Base-by-base conservation (phyloP, 2,797 vertebrate species). In the Lepilemur septentrionalis region DNA sequence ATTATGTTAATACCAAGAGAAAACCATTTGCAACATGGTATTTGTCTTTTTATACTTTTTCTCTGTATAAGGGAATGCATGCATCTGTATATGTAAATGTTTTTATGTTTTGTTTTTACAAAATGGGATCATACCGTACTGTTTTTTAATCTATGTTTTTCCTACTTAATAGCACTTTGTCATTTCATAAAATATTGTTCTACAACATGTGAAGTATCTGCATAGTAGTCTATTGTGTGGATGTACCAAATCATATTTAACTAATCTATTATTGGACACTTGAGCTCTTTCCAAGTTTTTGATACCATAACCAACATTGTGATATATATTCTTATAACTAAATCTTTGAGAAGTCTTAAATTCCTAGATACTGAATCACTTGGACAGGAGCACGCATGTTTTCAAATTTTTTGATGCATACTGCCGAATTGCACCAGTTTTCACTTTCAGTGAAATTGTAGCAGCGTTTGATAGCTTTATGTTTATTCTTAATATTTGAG, bases 401-500 rank as follows among this genome's bases (percentile, higher is more conserved):
- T 87, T 67, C 30, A 81, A 63, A 14, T 38, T 43, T 76, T 87
- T 92, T 55, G 22, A 55, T 89, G 46, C 10, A 43, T 57, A 38
- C 20, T 92, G 38, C 28, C 18, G 73, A 52, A 72, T 79, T 81
- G 7, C 1, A 83, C 79, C 73, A 65, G 2, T 79, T 85, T 85
- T 84, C n/a, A 80, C 63, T 4, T 78, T 93, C 17, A 83, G 22
- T 48, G 48, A 48, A 48, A 48, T 48, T 48, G 13, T 81, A 30
- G 84, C 10, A 72, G 41, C 38, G 14, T 55, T 22, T 48, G 41
- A 86, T n/a, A 87, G 22, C 30, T 91, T 86, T 57, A 50, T 63
- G 14, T 91, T 97, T 80, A 61, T 88, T 84, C n/a, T 96, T 87
- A 46, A 25, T 75, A 48, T 73, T 95, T 55, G 41, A 94, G 41